Base-by-base conservation (phyloP, 2,888 invertebrate species). In the Leucoptera coffeella region DNA sequence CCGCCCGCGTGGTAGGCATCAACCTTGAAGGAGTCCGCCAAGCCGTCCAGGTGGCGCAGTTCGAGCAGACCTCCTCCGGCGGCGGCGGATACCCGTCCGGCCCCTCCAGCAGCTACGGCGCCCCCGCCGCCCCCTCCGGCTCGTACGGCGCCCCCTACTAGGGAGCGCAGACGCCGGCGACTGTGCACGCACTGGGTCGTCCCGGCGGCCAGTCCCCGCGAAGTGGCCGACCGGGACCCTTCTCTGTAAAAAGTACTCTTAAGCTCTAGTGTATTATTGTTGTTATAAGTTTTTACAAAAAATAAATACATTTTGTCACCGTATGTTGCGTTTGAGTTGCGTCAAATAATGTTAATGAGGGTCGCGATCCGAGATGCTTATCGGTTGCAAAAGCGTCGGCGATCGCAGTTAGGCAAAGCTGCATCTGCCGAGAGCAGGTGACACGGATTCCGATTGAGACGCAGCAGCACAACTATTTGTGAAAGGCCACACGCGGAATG, bases 11-110 rank as follows among this genome's bases (percentile, higher is more conserved):
- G 29, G 85, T 87, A 38, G 89, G 88, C 38, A 82, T 89, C 58
- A 82, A 86, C 59, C 80, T 89, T 35, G 89, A 88, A 43, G 87
- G 85, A 35, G 84, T 88, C 45, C 84, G 85, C 45, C 88, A 87
- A 44, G 88, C 87, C 40, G 84, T 89, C 61, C 88, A 89, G 55
- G 88, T 89, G 35, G 89, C 89, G 22, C 87, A 89, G 47, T 88
- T 81, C 74, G 77, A 82, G 40, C 86, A 87, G 64, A 67, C 69
- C 54, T 62, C 47, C 30, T 20, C 22, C 28, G 43, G 57, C 25
- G 59, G 62, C 22, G 58, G 61, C 22, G 56, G 57, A 29, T 53
- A 55, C 50, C 51, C 57, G 12, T 61, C 65, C 32, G 77, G 64
- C 35, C 80, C 74, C 67, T 75, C 77, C 34, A 56, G 71, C 25